A percentile compares a stretch with the other conserved stretches of the same genome.
Conservation (phyloP, 2,113 vertebrate species). For the Panthera tigris region DNA sequence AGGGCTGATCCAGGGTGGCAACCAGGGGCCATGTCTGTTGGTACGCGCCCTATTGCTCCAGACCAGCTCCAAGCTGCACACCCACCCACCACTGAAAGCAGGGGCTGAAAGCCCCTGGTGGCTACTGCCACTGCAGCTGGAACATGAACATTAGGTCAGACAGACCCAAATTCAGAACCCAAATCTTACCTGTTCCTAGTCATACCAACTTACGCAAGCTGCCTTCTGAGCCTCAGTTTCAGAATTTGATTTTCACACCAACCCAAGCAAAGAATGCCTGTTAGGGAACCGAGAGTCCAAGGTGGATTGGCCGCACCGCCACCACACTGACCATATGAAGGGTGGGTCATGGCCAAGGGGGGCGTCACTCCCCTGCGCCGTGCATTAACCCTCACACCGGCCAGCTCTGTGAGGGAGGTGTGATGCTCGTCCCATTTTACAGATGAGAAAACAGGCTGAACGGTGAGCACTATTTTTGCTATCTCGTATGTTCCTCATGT, state of each 20-base stretch:
- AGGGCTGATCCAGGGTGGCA: too few relatives aligned
- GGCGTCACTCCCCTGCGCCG: accelerated
- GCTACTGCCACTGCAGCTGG: neutral
- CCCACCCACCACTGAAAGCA: neutral
- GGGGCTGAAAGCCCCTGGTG: neutral
- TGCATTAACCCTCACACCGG: neutral
- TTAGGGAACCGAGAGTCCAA: neutral
- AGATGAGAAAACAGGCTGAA: neutral
- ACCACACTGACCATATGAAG: neutral
- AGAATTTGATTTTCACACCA: neutral
- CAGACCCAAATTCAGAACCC: neutral
- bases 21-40: neutral
- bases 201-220: neutral
- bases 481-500: neutral
- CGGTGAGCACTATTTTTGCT: neutral
- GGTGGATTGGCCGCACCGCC: accelerated
- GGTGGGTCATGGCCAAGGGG: accelerated
- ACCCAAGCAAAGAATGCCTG: neutral
- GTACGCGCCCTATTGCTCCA: neutral
- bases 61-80: neutral
- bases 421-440: neutral
- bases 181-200: neutral
- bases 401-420: neutral
- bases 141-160: neutral
- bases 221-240: slow-evolving; percentile 20